These are phyloP conservation scores for Ranitomeya imitator DNA, from an alignment of 2,113 vertebrate species.

Conservation along the genomic window DNA sequence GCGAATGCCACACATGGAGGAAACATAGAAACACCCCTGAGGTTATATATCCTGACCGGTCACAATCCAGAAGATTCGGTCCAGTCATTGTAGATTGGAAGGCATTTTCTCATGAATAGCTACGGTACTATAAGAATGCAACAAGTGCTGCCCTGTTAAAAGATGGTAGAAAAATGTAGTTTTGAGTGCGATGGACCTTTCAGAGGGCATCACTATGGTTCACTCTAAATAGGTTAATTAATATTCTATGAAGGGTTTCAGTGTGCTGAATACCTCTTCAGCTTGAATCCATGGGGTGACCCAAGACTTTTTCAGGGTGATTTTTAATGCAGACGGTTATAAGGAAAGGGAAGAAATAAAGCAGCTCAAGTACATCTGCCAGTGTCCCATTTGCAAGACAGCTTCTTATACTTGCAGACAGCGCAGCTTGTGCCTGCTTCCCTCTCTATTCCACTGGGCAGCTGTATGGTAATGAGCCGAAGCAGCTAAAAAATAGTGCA, in stretches of 20 bases:
- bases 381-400: conserved; percentile 77
- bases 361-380: conserved; percentile 90
- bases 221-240: conserved; percentile 65
- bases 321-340: conserved; percentile 83
- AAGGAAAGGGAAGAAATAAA: conserved; percentile 68
- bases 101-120: neutral
- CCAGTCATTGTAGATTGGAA: neutral
- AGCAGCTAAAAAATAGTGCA: conserved; percentile 86
- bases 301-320: conserved; percentile 80
- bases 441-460: conserved; percentile 86
- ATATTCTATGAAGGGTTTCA: conserved; percentile 74
- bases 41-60: too few relatives aligned
- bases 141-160: neutral
- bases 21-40: too few relatives aligned
- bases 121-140: too few relatives aligned
- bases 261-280: conserved; percentile 77
- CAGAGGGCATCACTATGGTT: neutral
- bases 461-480: conserved; percentile 99
- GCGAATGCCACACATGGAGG: too few relatives aligned
- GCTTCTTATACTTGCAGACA: conserved; percentile 79
- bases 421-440: conserved; percentile 79
- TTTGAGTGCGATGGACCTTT: neutral
- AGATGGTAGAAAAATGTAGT: neutral
- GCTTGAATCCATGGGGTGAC: conserved; percentile 79
- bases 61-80: too few relatives aligned